These are phyloP conservation scores for Spermophilus dauricus DNA, from an alignment of 2,113 vertebrate species.

Conservation along the genomic window DNA sequence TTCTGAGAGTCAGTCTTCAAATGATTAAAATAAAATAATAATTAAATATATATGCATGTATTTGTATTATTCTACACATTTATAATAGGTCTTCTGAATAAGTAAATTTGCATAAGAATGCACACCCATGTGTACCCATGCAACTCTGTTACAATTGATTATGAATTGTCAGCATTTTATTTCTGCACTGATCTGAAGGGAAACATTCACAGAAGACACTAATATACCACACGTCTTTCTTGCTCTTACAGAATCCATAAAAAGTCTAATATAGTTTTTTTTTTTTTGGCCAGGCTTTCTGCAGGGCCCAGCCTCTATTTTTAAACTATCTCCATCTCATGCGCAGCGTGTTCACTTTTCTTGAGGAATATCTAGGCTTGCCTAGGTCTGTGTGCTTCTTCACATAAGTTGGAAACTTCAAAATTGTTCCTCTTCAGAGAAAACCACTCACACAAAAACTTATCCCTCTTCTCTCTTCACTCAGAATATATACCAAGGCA, in stretches of 20 bases:
- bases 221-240: background rate
- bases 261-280: background rate
- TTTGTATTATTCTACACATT: background rate
- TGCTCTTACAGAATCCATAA: background rate
- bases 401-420: background rate
- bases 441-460: background rate
- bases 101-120: background rate
- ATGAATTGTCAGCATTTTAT: background rate
- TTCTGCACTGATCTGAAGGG: background rate
- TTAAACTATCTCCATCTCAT: background rate
- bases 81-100: background rate
- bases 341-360: background rate
- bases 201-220: background rate
- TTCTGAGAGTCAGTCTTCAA: constrained; percentile 23
- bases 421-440: background rate
- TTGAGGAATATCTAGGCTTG: background rate
- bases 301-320: background rate
- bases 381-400: background rate
- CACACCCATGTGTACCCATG: background rate
- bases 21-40: constrained; percentile 9
- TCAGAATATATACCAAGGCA: background rate
- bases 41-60: background rate
- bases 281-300: background rate
- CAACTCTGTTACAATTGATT: background rate
- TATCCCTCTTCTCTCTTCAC: background rate